phyloP scores from a whole-genome alignment of 2,113 vertebrate species.

The Laticauda laticaudata region DNA sequence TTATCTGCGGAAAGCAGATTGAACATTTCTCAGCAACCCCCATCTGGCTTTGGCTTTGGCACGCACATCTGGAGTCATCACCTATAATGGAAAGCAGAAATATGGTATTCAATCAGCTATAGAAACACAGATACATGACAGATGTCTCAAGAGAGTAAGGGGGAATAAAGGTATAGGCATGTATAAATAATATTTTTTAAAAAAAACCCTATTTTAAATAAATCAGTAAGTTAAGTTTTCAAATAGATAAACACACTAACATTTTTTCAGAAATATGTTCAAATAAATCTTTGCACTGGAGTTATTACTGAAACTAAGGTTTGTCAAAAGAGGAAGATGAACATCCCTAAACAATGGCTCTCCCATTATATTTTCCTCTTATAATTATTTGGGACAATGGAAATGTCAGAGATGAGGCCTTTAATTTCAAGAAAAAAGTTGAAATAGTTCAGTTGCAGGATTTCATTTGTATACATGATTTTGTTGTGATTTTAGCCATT shows the following conservation, averaged over 20 bases:
- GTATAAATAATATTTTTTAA: background rate
- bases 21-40: slow-evolving; percentile 61
- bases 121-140: background rate
- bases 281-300: background rate
- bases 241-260: background rate
- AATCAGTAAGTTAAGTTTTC: background rate
- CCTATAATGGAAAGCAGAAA: slow-evolving; percentile 47
- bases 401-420: background rate
- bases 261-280: background rate
- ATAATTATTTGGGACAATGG: background rate
- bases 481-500: background rate
- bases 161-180: slow-evolving; percentile 6
- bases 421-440: background rate
- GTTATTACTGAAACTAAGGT: background rate
- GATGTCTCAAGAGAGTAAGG: background rate
- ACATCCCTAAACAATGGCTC: background rate
- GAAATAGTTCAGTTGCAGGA: background rate
- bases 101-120: background rate
- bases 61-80: slow-evolving; percentile 55
- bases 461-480: background rate
- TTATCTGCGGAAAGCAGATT: slow-evolving; percentile 49
- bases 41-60: slow-evolving; percentile 52
- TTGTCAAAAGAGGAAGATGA: background rate
- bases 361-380: background rate
- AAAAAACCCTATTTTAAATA: background rate